Evolutionary conservation across 1,140 invertebrate genomes (phyloP).

Genomic region (Colletes gigas): DNA sequence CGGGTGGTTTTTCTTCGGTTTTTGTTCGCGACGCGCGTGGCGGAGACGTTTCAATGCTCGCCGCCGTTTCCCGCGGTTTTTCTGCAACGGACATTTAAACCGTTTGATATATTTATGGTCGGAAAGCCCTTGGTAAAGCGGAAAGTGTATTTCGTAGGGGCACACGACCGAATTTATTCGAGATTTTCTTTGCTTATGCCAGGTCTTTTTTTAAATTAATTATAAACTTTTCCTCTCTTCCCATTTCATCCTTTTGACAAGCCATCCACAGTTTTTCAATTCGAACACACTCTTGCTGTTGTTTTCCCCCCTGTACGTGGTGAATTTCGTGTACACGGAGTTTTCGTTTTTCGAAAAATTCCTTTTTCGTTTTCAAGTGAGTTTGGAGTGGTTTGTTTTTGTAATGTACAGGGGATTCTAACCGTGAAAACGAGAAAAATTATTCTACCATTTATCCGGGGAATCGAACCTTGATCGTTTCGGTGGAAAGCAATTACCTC

Average conservation of each 20-base stretch:
- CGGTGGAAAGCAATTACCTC: background rate
- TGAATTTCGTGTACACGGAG: too few relatives aligned
- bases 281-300: too few relatives aligned
- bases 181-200: background rate
- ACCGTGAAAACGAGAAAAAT: background rate
- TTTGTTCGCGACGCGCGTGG: background rate
- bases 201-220: background rate
- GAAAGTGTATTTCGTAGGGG: background rate
- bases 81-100: background rate
- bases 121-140: background rate
- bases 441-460: background rate
- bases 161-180: background rate
- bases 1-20: background rate
- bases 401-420: background rate
- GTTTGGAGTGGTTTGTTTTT: too few relatives aligned
- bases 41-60: too few relatives aligned
- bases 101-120: background rate
- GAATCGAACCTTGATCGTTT: background rate
- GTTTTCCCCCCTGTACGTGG: too few relatives aligned
- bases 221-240: background rate
- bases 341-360: too few relatives aligned
- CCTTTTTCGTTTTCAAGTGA: too few relatives aligned
- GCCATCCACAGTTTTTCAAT: too few relatives aligned
- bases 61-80: background rate
- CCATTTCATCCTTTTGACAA: background rate